Percentiles rank a stretch among this genome's conserved stretches.
Conservation (phyloP, 2,888 invertebrate genomes). For the Odiellus spinosus region DNA sequence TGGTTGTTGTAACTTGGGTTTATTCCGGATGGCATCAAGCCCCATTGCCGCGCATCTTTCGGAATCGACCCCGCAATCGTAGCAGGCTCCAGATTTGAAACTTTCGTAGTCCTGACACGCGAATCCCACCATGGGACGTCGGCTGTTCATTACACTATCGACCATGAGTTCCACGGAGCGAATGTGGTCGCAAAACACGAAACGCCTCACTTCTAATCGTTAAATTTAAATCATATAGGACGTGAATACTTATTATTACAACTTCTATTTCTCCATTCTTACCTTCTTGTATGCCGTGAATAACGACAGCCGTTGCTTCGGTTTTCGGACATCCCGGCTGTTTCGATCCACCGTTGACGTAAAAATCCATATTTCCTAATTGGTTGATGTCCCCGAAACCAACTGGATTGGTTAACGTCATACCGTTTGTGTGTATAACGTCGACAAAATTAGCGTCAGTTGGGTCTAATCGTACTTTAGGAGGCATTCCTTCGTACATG, state of each 20-base stretch:
- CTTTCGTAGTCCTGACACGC: constrained; percentile 61
- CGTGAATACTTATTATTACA: too few species aligned
- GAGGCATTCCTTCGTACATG: not conserved
- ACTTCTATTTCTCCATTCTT: too few species aligned
- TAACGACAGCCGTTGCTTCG: not conserved
- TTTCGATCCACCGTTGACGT: constrained; percentile 28
- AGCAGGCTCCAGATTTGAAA: constrained; percentile 52
- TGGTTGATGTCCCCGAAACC: constrained; percentile 24
- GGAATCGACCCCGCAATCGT: constrained; percentile 47
- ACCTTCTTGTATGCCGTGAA: constrained; percentile 40
- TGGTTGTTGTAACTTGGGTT: too few species aligned
- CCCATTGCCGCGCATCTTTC: constrained; percentile 62
- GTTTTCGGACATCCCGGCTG: constrained; percentile 29
- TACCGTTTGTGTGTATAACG: not conserved
- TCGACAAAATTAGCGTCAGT: not conserved
- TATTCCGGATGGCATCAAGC: constrained; percentile 26
- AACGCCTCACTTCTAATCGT: constrained; percentile 53
- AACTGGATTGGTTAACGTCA: not conserved
- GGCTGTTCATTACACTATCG: constrained; percentile 58
- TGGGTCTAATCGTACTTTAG: not conserved
- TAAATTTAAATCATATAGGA: too few species aligned
- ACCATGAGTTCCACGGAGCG: constrained; percentile 67
- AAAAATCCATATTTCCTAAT: constrained; percentile 30
- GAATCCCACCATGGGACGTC: constrained; percentile 61
- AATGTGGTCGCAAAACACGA: constrained; percentile 70